Conservation (phyloP, 2,113 vertebrate genomes). For the Mirza zaza region DNA sequence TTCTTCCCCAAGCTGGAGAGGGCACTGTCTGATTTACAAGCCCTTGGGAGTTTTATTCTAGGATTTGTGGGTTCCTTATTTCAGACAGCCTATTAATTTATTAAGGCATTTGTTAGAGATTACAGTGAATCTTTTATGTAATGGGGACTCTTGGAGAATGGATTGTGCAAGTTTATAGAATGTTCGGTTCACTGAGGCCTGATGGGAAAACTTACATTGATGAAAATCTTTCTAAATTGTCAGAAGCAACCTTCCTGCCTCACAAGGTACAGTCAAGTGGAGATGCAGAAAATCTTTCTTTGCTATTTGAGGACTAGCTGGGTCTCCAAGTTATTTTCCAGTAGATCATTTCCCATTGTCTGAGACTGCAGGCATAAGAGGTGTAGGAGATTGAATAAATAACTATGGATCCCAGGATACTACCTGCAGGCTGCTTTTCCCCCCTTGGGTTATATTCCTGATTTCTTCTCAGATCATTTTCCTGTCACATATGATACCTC, state of each 20-base stretch:
- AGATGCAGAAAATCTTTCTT: conserved; percentile 51
- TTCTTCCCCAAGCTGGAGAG: conserved; percentile 14
- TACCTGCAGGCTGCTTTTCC: background rate
- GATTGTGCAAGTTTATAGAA: conserved; percentile 5
- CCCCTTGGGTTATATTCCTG: background rate
- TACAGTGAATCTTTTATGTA: conserved; percentile 42
- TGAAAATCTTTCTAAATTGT: conserved; percentile 32
- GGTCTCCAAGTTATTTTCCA: conserved; percentile 30
- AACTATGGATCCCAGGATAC: background rate
- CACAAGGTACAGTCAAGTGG: background rate
- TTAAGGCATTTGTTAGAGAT: conserved; percentile 27
- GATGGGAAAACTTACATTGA: background rate
- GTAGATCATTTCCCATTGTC: background rate
- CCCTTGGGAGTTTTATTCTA: background rate
- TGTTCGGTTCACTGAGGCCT: conserved; percentile 30
- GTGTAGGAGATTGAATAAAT: background rate
- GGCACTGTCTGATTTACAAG: background rate
- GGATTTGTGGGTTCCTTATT: background rate
- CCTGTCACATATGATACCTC: background rate
- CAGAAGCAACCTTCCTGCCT: conserved; percentile 15
- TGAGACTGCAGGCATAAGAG: background rate
- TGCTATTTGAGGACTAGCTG: conserved; percentile 24
- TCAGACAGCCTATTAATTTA: conserved; percentile 38
- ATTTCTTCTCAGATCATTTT: conserved; percentile 28
- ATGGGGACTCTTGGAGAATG: background rate